phyloP scores from a whole-genome alignment of 1,140 invertebrate genomes.

The Brachionus angularis region DNA sequence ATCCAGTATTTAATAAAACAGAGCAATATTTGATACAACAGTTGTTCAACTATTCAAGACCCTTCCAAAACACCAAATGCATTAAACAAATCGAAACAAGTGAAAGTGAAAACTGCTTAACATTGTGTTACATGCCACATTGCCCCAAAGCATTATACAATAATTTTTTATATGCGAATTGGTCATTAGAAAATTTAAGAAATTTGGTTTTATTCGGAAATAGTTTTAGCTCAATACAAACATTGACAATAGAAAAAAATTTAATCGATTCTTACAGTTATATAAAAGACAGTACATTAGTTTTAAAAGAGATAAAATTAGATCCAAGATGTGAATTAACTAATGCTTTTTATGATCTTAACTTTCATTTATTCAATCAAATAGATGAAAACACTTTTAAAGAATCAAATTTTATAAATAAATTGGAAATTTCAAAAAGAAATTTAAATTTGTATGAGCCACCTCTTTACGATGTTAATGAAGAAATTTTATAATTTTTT shows the following conservation, averaged over 20 bases:
- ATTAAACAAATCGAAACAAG: no score
- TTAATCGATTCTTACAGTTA: neutral
- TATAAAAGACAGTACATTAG: neutral
- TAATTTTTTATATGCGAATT: constrained; percentile 30
- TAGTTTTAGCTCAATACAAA: constrained; percentile 5
- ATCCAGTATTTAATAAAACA: neutral
- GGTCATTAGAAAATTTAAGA: neutral
- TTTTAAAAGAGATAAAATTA: neutral
- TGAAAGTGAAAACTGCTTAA: neutral
- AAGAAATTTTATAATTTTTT: no score
- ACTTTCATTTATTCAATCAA: constrained; percentile 22
- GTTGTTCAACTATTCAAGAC: no score
- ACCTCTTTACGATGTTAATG: neutral
- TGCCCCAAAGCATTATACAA: constrained; percentile 34
- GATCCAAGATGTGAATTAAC: constrained; percentile 23
- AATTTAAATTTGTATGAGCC: no score
- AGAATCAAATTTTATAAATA: neutral
- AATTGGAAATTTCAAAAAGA: neutral
- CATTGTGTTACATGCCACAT: constrained; percentile 33
- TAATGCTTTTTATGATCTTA: constrained; percentile 37
- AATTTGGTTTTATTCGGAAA: constrained; percentile 13
- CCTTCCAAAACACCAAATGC: no score
- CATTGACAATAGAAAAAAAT: neutral
- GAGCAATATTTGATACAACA: neutral
- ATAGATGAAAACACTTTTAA: constrained; percentile 3